Evolutionary conservation across 2,797 vertebrate species (phyloP), one percentile per base, ranked within the genome.

Genomic region (Telmatherina bonti): DNA sequence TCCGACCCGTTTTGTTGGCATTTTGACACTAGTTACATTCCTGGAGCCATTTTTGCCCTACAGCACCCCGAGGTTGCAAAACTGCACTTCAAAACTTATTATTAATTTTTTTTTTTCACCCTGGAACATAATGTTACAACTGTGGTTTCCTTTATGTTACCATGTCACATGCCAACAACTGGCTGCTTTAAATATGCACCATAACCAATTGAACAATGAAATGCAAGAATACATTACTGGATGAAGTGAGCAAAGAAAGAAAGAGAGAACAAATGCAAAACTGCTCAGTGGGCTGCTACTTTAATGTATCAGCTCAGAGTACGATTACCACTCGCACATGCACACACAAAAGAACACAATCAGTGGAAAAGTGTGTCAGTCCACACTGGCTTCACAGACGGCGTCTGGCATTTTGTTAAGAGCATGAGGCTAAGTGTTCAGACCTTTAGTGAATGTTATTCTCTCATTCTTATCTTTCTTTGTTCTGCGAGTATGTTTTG

Each of bases 401-500:
- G 62, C 47, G 22, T 52, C 70, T 92, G 91, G 91, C 88, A 92
- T 92, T 93, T 92, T 2, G 57, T 67, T 49, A 36, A n/a, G 62
- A 76, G 81, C 78, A 58, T 66, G 78, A 78, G 82, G 85, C 82
- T 90, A 88, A 93, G 86, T 82, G 56, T 76, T 88, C 79, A 91
- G 90, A 93, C 91, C 89, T 92, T 91, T 87, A 68, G 71, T 87
- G 82, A 88, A 82, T 85, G 81, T 82, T 86, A 70, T 71, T 86
- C 75, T 85, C 70, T 75, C 76, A 52, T 78, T 61, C 72, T 87
- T 83, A 87, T 87, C 79, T 89, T 26, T 80, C 79, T 90, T 89
- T 89, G 81, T 73, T 88, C 74, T 16, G 15, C 51, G 16, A 16
- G 26, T 53, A 26, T 29, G 26, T 29, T 53, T 53, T 52, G 13